A percentile compares a stretch with the other conserved stretches of the same genome.
Evolutionary conservation across 2,113 vertebrate species (phyloP).

Genomic region (Tylochromis polylepis): DNA sequence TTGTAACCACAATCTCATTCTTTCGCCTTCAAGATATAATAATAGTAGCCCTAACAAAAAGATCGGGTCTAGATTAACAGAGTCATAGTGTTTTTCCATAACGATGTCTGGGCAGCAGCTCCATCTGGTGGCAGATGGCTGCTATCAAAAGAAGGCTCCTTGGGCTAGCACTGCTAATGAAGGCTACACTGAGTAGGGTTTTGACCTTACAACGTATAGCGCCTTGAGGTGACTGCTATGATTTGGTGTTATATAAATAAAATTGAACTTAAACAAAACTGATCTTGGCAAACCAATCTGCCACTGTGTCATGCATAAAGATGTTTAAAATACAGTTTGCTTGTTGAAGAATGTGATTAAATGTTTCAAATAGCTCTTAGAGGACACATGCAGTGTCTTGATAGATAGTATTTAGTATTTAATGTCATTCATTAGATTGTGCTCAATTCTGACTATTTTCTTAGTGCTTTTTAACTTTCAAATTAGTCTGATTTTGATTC

Average conservation of each 20-base stretch:
- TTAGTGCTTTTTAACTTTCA: not conserved
- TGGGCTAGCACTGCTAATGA: not conserved
- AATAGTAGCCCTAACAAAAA: not conserved
- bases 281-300: not conserved
- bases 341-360: not conserved
- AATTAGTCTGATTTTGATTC: not conserved
- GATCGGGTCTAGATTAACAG: not conserved
- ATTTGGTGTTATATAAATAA: not conserved
- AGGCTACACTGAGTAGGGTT: not conserved
- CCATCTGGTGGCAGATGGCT: not conserved
- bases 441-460: not conserved
- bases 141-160: not conserved
- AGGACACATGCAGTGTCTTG: not conserved
- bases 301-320: not conserved
- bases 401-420: not conserved
- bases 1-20: not conserved
- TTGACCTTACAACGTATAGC: not conserved
- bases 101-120: not conserved
- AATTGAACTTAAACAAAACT: not conserved
- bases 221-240: not conserved
- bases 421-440: not conserved
- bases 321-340: not conserved
- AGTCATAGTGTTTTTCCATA: not conserved
- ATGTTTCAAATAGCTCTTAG: not conserved
- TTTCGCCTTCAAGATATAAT: not conserved